These are phyloP conservation scores for Mus spretus DNA, from an alignment of 2,797 vertebrate genomes.

Conservation along the genomic window DNA sequence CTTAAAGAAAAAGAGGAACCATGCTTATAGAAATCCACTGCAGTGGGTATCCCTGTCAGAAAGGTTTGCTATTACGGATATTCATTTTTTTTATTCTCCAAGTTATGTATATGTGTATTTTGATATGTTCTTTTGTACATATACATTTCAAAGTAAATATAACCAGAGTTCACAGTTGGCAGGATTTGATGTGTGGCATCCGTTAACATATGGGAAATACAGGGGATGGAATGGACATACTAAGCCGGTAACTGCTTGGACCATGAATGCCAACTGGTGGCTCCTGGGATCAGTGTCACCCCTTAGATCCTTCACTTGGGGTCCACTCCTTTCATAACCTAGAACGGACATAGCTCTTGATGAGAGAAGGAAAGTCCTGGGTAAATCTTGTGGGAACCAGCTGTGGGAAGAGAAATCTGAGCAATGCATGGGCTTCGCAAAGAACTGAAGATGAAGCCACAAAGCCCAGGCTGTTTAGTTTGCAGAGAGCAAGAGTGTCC, in stretches of 20 bases:
- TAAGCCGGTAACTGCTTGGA: background rate
- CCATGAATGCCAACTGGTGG: background rate
- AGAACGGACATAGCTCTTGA: background rate
- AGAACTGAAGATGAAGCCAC: background rate
- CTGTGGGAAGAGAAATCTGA: background rate
- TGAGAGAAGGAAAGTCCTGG: background rate
- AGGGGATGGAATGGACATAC: background rate
- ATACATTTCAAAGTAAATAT: slow-evolving; percentile 34
- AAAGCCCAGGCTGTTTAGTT: background rate
- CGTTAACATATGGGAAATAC: background rate
- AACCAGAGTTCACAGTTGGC: background rate
- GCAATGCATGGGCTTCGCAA: background rate
- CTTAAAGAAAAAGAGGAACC: background rate
- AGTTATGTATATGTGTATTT: background rate
- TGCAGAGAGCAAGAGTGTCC: background rate
- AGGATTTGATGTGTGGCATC: background rate
- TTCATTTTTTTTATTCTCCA: slow-evolving; percentile 17
- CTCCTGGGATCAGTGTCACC: background rate
- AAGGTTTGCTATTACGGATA: background rate
- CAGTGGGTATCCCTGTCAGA: background rate
- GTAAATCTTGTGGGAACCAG: background rate
- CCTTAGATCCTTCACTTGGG: background rate
- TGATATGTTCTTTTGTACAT: background rate
- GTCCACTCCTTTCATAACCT: background rate
- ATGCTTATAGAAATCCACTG: background rate